Percentiles rank a stretch among this genome's conserved stretches.
Evolutionary conservation across 2,797 vertebrate genomes (phyloP).

Genomic region (Rhinogobio ventralis): DNA sequence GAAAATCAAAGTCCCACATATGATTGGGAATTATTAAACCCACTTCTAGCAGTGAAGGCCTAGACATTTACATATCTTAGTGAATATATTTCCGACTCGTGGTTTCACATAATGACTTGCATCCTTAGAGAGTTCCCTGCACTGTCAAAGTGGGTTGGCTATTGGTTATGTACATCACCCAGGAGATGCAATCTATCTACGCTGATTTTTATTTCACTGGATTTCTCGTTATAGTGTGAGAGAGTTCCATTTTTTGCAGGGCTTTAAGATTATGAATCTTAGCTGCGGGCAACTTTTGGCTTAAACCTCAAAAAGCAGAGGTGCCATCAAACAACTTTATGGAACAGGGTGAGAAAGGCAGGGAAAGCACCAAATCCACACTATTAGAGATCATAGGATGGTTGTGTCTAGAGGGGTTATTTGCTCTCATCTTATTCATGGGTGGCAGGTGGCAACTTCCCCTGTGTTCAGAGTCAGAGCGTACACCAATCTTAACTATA

Average conservation of each 20-base stretch:
- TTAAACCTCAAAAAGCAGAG: slow-evolving; percentile 31
- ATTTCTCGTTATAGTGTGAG: slow-evolving; percentile 57
- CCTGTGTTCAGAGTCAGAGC: neutral
- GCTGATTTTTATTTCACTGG: slow-evolving; percentile 68
- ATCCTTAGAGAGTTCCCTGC: slow-evolving; percentile 56
- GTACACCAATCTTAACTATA: neutral
- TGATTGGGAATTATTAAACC: slow-evolving; percentile 39
- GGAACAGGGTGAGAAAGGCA: neutral
- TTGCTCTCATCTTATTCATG: neutral
- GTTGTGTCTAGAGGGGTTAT: slow-evolving; percentile 20
- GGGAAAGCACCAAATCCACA: slow-evolving; percentile 3
- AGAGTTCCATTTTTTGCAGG: slow-evolving; percentile 25
- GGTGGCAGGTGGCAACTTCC: neutral
- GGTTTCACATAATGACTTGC: slow-evolving; percentile 59
- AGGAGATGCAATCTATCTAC: slow-evolving; percentile 69
- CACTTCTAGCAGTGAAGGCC: slow-evolving; percentile 44
- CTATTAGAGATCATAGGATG: neutral
- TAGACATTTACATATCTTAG: slow-evolving; percentile 57
- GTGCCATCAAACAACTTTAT: slow-evolving; percentile 32
- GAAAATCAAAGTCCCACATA: slow-evolving; percentile 43
- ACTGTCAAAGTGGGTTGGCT: slow-evolving; percentile 68
- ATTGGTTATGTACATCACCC: slow-evolving; percentile 74
- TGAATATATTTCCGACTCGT: slow-evolving; percentile 54
- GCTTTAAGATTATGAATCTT: slow-evolving; percentile 35
- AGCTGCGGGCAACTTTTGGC: neutral